Evolutionary conservation across 1,140 invertebrate species (phyloP).

Genomic region (Panonychus citri): DNA sequence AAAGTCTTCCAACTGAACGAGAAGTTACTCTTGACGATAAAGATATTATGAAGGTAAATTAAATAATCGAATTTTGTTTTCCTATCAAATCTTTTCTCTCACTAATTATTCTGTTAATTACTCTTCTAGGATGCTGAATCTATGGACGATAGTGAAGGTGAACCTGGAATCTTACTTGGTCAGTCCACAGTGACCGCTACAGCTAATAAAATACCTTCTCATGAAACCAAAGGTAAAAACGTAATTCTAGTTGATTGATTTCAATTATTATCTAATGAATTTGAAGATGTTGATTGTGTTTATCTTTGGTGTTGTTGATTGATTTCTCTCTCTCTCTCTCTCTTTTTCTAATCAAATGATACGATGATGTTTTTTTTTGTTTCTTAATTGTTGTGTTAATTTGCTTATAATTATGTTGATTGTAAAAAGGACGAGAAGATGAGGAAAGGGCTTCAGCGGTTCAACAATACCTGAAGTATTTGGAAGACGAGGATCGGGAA

Average conservation of each 20-base stretch:
- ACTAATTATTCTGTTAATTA: background rate
- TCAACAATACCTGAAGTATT: slow-evolving; percentile 7
- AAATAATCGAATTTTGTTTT: background rate
- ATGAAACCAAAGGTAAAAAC: no score
- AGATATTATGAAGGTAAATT: slow-evolving; percentile 36
- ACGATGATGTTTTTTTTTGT: background rate
- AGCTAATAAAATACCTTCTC: background rate
- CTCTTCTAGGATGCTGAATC: slow-evolving; percentile 35
- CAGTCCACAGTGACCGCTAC: background rate
- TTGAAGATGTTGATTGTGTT: background rate
- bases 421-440: background rate
- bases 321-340: background rate
- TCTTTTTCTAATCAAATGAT: background rate
- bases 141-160: slow-evolving; percentile 28
- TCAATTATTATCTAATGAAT: no score
- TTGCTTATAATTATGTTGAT: no score
- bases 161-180: slow-evolving; percentile 16
- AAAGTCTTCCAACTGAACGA: slow-evolving; percentile 24
- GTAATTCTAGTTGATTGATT: no score
- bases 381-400: background rate
- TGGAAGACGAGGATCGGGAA: slow-evolving; percentile 8
- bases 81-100: slow-evolving; percentile 2
- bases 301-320: background rate
- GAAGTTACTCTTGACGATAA: slow-evolving; percentile 41
- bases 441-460: slow-evolving; percentile 1